Evolutionary conservation across 1,140 invertebrate species (phyloP), one percentile per base, ranked within the genome.

Genomic region (Drosophila lacertosa): DNA sequence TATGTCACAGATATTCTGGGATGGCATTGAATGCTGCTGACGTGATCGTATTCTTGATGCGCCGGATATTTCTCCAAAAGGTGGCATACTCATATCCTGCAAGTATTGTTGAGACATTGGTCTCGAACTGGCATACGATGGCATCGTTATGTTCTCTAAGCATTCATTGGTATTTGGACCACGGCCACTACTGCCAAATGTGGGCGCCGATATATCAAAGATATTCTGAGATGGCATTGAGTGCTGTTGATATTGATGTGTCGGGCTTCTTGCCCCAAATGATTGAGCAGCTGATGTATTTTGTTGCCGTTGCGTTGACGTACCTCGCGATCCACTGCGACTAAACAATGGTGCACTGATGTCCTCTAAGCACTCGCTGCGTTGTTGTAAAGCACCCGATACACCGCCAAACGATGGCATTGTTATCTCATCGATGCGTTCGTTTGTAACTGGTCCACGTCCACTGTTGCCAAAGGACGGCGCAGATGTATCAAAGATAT

Each of bases 341-440:
- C 4, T 22, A 22, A 2, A n/a, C n/a, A n/a, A 22, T 22, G 2
- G 20, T 22, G 2, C 20, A 4, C 20, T 22, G 20, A 22, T 22
- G 20, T 22, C 20, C 2, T 22, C 4, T 22, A 22, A 22, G 20
- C 20, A 22, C 20, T 22, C 20, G 20, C 2, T 2, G 20, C 4
- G 20, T 10, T 13, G 20, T 22, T 22, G 20, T 22, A 4, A 22
- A 2, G 20, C 2, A 4, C 48, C 22, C 0, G 37, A 40, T 24
- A 57, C 40, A 32, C 37, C 35, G 2, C 35, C 20, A n/a, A 20
- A 53, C n/a, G 40, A 58, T 1, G 55, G 55, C 55, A 58, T 58
- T 4, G 26, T 20, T n/a, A 45, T 15, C 1, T 55, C 22, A 4
- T 26, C 37, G 18, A 55, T 2, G 1, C n/a, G 48, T 4, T 58